A percentile compares a stretch with the other conserved stretches of the same genome.
Conservation (phyloP, 2,888 invertebrate genomes). For the Acanthopleura granulata region DNA sequence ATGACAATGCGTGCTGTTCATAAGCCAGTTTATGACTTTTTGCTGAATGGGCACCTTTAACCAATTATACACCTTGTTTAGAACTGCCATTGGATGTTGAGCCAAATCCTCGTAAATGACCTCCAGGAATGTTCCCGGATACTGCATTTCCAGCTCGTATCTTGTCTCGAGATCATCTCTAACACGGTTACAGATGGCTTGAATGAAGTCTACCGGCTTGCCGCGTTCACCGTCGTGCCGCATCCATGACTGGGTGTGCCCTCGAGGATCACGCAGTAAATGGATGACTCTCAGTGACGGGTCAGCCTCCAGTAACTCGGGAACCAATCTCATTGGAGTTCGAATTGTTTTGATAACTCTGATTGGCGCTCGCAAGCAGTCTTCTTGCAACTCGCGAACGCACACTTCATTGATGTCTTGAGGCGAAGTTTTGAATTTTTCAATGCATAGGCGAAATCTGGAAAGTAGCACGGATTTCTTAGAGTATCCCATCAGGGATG, state of each 20-base stretch:
- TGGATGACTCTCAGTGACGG: not conserved
- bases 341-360: slow-evolving; percentile 6
- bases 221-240: not conserved
- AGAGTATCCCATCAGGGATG: not conserved
- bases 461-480: not conserved
- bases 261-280: not conserved
- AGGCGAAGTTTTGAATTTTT: not conserved
- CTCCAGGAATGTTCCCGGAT: not conserved
- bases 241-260: not conserved
- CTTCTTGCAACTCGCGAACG: not conserved
- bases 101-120: not conserved
- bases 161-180: not conserved
- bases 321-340: slow-evolving; percentile 8
- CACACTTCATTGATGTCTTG: not conserved
- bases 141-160: not conserved
- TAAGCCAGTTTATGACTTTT: not conserved
- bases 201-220: not conserved
- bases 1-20: not conserved
- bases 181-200: not conserved
- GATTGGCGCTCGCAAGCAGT: not conserved
- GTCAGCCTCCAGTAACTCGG: not conserved
- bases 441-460: not conserved
- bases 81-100: not conserved
- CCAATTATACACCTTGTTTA: not conserved
- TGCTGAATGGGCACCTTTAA: not conserved